These are phyloP conservation scores for Sebastes taczanowskii DNA, from an alignment of 2,797 vertebrate species.

Conservation along the genomic window DNA sequence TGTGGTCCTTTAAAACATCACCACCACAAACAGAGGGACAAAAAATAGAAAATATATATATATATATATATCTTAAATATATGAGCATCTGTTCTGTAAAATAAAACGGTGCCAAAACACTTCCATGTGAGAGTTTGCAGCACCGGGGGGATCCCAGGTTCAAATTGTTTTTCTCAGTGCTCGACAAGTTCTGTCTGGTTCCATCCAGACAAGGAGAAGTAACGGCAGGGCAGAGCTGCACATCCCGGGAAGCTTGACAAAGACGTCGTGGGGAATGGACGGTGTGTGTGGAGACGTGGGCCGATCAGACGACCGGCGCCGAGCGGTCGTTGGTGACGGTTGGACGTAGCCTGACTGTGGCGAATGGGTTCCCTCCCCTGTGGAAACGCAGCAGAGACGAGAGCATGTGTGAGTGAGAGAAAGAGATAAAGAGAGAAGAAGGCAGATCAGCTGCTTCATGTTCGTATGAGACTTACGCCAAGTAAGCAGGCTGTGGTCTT, in stretches of 20 bases:
- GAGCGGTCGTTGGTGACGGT: conserved; percentile 97
- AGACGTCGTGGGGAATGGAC: background rate
- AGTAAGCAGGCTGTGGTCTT: conserved; percentile 87
- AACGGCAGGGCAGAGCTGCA: conserved; percentile 2
- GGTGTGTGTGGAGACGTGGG: conserved; percentile 2
- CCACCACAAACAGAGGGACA: conserved; percentile 52
- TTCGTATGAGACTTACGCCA: conserved; percentile 85
- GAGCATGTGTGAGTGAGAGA: background rate
- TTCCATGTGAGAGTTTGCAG: conserved; percentile 39
- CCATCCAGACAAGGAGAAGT: conserved; percentile 8
- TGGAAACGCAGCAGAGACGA: background rate
- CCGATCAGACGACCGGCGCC: conserved; percentile 85
- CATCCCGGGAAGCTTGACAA: background rate
- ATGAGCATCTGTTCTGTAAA: conserved; percentile 50
- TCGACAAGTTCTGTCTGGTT: conserved; percentile 1
- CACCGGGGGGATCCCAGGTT: conserved; percentile 27
- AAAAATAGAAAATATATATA: conserved; percentile 58
- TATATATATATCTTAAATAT: conserved; percentile 55
- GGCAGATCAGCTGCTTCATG: background rate
- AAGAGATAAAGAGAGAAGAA: background rate
- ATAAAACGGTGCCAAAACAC: conserved; percentile 54
- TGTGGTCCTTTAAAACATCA: conserved; percentile 44
- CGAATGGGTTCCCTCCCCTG: conserved; percentile 96
- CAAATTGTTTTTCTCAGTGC: conserved; percentile 33
- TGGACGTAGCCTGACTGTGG: conserved; percentile 92